A percentile compares a stretch with the other conserved stretches of the same genome.
These are phyloP conservation scores for Panorpa germanica DNA, from an alignment of 2,888 invertebrate genomes.

Conservation along the genomic window DNA sequence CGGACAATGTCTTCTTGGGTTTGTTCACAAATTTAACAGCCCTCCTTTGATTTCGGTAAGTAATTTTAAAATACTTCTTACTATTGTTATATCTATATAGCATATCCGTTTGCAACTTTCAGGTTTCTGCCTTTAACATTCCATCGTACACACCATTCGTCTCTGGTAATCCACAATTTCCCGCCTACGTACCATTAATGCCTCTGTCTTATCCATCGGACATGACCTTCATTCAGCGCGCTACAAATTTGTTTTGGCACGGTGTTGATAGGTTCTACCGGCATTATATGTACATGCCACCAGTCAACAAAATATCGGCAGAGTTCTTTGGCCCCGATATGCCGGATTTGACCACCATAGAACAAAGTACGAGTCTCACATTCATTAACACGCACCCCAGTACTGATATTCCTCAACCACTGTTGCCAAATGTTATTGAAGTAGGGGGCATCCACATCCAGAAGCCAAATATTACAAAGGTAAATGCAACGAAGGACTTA, in stretches of 20 bases:
- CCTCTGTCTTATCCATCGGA: constrained; percentile 8
- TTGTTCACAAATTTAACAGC: constrained; percentile 17
- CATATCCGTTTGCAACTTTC: too few species aligned
- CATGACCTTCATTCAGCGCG: constrained; percentile 13
- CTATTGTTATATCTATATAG: too few species aligned
- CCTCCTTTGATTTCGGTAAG: constrained; percentile 16
- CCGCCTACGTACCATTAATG: constrained; percentile 15
- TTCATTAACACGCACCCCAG: constrained; percentile 9
- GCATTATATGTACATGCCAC: neutral
- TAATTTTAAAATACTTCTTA: too few species aligned
- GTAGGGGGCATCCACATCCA: constrained; percentile 11
- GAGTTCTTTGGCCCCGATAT: too few species aligned
- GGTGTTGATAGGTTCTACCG: constrained; percentile 4
- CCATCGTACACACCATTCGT: constrained; percentile 11
- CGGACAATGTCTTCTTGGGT: constrained; percentile 15
- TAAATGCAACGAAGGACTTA: too few species aligned
- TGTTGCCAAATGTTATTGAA: constrained; percentile 10
- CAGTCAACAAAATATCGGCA: too few species aligned
- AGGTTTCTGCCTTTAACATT: constrained; percentile 14
- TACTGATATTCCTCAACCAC: constrained; percentile 10
- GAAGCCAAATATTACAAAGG: too few species aligned
- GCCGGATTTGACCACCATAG: constrained; percentile 2
- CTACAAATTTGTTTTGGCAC: constrained; percentile 11
- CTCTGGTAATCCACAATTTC: constrained; percentile 12
- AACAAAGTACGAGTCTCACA: constrained; percentile 7